A percentile compares a stretch with the other conserved stretches of the same genome.
These are phyloP conservation scores for Bhutanitis thaidina DNA, from an alignment of 2,888 invertebrate species.

Conservation along the genomic window DNA sequence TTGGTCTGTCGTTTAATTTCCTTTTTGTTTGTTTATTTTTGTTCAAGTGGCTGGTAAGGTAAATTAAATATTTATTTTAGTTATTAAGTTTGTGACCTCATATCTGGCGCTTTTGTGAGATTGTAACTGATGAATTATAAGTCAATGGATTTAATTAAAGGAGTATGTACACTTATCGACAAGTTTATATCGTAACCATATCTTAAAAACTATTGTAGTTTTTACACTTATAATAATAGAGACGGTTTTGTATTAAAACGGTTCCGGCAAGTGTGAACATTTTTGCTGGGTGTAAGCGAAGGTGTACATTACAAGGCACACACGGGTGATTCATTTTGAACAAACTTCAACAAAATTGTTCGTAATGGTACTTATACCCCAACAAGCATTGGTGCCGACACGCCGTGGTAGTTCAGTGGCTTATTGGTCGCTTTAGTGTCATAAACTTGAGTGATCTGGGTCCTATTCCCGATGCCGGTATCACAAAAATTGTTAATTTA, in stretches of 20 bases:
- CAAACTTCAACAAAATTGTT: neutral
- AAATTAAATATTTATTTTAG: constrained; percentile 28
- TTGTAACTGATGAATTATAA: constrained; percentile 17
- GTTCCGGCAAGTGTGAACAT: neutral
- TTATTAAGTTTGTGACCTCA: constrained; percentile 35
- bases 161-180: too few relatives aligned
- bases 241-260: neutral
- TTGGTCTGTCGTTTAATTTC: constrained; percentile 31
- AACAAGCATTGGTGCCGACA: too few relatives aligned
- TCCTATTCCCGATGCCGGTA: too few relatives aligned
- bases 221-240: neutral
- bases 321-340: constrained; percentile 12
- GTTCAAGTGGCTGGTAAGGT: constrained; percentile 47
- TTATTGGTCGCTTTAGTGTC: too few relatives aligned
- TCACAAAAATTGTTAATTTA: too few relatives aligned
- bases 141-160: too few relatives aligned
- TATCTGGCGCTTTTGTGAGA: neutral
- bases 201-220: neutral
- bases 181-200: too few relatives aligned
- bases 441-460: too few relatives aligned
- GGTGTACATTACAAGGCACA: constrained; percentile 14
- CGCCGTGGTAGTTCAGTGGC: too few relatives aligned
- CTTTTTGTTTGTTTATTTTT: constrained; percentile 43
- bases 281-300: constrained; percentile 1
- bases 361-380: too few relatives aligned